Conservation (phyloP, 2,113 vertebrate genomes). For the Anas platyrhynchos region DNA sequence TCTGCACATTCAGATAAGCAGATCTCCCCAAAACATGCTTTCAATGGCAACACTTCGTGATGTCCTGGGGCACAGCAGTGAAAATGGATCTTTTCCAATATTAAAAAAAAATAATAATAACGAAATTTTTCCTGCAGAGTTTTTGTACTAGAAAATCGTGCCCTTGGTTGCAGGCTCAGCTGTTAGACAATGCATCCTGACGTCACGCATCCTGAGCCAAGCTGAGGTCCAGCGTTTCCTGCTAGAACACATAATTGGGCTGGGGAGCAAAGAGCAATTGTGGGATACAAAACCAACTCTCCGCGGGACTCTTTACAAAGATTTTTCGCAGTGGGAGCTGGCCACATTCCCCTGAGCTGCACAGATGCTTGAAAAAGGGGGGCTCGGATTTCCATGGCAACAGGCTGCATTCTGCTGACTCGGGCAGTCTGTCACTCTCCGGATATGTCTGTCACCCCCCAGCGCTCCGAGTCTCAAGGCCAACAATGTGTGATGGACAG, state of each 20-base stretch:
- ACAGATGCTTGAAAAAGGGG: conserved; percentile 40
- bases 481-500: conserved; percentile 14
- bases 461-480: not conserved
- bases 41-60: not conserved
- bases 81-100: not conserved
- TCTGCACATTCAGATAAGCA: not conserved
- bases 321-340: conserved; percentile 21
- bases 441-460: conserved; percentile 6
- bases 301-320: not conserved
- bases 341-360: not conserved
- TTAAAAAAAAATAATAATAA: not conserved
- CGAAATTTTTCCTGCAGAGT: not conserved
- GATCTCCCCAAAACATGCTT: not conserved
- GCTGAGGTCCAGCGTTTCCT: not conserved
- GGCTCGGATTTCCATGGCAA: conserved; percentile 71
- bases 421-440: conserved; percentile 18
- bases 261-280: not conserved
- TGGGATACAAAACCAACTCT: conserved; percentile 35
- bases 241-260: not conserved
- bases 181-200: conserved; percentile 14
- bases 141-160: not conserved
- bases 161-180: not conserved
- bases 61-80: not conserved
- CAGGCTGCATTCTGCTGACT: conserved; percentile 58
- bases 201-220: not conserved